Percentiles rank a stretch among this genome's conserved stretches.
Evolutionary conservation across 2,113 vertebrate genomes (phyloP).

Genomic region (Saccopteryx bilineata): DNA sequence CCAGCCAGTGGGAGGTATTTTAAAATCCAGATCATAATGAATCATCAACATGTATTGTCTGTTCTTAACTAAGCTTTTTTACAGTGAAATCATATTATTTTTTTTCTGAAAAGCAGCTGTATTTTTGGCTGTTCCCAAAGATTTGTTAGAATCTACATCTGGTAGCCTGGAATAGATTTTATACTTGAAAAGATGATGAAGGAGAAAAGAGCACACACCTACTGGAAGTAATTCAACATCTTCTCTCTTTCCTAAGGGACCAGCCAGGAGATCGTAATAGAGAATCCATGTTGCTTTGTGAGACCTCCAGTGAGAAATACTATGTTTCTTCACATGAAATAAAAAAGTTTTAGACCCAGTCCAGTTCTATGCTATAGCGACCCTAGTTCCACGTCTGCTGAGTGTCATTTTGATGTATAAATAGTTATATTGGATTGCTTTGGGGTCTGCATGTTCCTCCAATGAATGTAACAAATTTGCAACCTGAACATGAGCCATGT

Average conservation of each 20-base stretch:
- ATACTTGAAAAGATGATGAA: slow-evolving; percentile 11
- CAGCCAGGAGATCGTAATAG: background rate
- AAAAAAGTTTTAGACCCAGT: background rate
- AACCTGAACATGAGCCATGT: background rate
- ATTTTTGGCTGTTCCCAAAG: background rate
- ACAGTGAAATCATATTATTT: background rate
- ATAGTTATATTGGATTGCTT: background rate
- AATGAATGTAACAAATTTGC: background rate
- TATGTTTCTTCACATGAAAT: background rate
- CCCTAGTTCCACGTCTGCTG: background rate
- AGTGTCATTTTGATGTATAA: background rate
- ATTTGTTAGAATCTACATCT: background rate
- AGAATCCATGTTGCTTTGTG: background rate
- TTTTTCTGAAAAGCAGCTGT: background rate
- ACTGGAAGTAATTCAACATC: background rate
- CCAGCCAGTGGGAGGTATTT: background rate
- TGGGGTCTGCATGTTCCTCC: background rate
- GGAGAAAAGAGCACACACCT: background rate
- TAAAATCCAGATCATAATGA: slow-evolving; percentile 36
- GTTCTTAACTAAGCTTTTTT: slow-evolving; percentile 20
- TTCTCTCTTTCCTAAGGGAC: slow-evolving; percentile 29
- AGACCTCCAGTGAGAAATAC: background rate
- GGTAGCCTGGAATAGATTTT: slow-evolving; percentile 48
- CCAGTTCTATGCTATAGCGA: background rate
- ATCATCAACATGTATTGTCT: background rate